Percentiles rank a stretch among this genome's conserved stretches.
Conservation (phyloP, 2,113 vertebrate species). For the Laticauda colubrina region DNA sequence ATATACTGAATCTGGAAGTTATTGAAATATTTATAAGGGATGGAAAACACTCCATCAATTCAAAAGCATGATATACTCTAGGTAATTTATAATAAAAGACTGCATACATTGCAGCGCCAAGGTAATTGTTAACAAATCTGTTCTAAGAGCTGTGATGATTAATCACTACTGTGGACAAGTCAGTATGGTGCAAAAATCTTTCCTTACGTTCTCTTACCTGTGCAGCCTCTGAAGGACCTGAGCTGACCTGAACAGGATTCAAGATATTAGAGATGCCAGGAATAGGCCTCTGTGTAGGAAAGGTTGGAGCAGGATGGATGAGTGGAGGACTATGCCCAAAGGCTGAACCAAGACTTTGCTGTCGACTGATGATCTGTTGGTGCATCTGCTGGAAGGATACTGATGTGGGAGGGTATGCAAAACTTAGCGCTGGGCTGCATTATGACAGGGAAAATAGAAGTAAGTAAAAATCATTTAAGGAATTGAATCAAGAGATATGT, state of each 20-base stretch:
- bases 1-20: slow-evolving; percentile 21
- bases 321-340: slow-evolving; percentile 97
- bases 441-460: slow-evolving; percentile 31
- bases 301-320: slow-evolving; percentile 92
- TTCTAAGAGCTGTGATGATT: slow-evolving; percentile 8
- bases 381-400: slow-evolving; percentile 93
- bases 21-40: slow-evolving; percentile 37
- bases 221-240: slow-evolving; percentile 83
- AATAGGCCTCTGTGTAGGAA: slow-evolving; percentile 89
- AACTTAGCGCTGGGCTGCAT: slow-evolving; percentile 90
- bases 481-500: not conserved
- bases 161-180: not conserved
- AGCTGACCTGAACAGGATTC: slow-evolving; percentile 84
- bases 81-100: slow-evolving; percentile 39
- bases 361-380: slow-evolving; percentile 91
- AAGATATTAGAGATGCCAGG: slow-evolving; percentile 88
- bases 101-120: slow-evolving; percentile 30
- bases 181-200: slow-evolving; percentile 48
- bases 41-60: slow-evolving; percentile 35
- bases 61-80: not conserved
- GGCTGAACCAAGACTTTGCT: slow-evolving; percentile 89
- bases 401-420: slow-evolving; percentile 92
- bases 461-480: not conserved
- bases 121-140: slow-evolving; percentile 42
- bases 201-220: slow-evolving; percentile 80